These are phyloP conservation scores for Colius striatus DNA, from an alignment of 2,113 vertebrate species.

Conservation along the genomic window DNA sequence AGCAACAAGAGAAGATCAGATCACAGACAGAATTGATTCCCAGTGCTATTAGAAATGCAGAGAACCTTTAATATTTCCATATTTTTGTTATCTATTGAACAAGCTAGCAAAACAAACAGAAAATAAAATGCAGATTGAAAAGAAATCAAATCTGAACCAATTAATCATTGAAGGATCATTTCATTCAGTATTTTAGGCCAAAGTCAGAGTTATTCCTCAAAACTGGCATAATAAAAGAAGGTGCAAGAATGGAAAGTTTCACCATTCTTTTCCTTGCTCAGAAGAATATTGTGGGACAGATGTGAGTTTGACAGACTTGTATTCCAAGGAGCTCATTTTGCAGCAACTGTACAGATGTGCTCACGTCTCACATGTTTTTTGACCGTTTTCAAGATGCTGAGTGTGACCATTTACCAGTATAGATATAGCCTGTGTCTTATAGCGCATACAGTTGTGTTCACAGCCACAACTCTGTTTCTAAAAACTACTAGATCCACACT, in stretches of 20 bases:
- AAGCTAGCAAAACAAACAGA: neutral
- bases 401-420: neutral
- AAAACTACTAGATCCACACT: neutral
- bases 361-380: neutral
- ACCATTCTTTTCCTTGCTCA: neutral
- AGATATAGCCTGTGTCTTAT: neutral
- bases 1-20: neutral
- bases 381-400: neutral
- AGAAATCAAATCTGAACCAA: neutral
- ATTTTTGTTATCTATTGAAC: neutral
- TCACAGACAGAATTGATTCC: neutral
- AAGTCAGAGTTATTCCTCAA: neutral
- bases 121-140: neutral
- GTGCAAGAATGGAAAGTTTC: neutral
- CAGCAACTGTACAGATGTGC: neutral
- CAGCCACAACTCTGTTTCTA: neutral
- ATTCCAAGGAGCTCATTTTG: neutral
- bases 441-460: rapidly evolving
- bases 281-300: neutral
- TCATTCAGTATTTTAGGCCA: neutral
- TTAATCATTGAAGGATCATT: neutral
- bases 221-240: neutral
- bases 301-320: neutral
- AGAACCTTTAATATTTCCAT: neutral
- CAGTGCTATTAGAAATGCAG: neutral